Base-by-base conservation (phyloP, 2,113 vertebrate genomes). In the Antennarius striatus region DNA sequence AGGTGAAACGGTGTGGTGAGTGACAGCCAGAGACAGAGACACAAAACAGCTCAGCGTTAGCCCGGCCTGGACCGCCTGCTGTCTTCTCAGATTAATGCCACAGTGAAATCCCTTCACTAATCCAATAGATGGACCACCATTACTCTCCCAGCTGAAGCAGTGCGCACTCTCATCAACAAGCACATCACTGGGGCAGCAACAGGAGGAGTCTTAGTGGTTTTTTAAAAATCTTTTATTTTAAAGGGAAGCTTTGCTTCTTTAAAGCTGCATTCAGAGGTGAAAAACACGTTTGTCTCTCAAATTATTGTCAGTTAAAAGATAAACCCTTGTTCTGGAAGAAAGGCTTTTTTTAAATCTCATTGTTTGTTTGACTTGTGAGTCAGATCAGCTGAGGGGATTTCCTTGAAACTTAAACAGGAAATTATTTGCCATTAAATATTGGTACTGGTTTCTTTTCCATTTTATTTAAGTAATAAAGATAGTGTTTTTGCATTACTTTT, bases 91-190 rank as follows among this genome's bases (percentile, higher is more conserved):
- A 96, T 98, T 97, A 98, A 93, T 79, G 87, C 89, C 84, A 92
- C 92, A 92, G 82, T 90, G 90, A 98, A 98, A 96, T 96, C 95
- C 94, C 92, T 91, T 69, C 89, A 85, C 81, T 98, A 98, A 98
- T 98, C 95, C 95, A 93, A 86, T 90, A 95, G 94, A 95, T 93
- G 94, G 89, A 90, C 89, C 88, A 91, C 89, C 92, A 93, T 94
- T 94, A 93, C 93, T 92, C 93, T 92, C 90, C 90, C 91, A 93
- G 93, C 93, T 92, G 85, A 65, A 83, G 85, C 83, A 89, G 83
- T 75, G 82, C 91, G 91, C 77, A 76, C 67, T 83, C 74, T 85
- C 79, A 76, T 90, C 83, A 83, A 86, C 82, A 83, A 61, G 67
- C 65, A 71, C 67, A 69, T 59, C 47, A 56, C 51, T 73, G 59